phyloP scores from a whole-genome alignment of 23 tunicate species.

The Trididemnum clinides region DNA sequence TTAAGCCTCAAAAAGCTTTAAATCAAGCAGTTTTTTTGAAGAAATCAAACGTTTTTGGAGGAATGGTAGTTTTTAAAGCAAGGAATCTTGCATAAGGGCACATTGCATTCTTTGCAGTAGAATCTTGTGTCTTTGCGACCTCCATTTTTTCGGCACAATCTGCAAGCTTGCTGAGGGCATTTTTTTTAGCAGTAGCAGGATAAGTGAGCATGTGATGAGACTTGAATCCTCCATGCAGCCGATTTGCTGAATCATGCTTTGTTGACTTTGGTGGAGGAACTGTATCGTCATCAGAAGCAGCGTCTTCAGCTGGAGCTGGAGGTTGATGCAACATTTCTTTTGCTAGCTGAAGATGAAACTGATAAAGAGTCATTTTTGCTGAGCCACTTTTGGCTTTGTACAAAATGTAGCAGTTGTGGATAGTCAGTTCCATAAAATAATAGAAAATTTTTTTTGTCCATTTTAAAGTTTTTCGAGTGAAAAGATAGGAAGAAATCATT shows the following conservation, averaged over 20 bases:
- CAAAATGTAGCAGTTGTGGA: constrained; percentile 43
- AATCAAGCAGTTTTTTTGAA: constrained; percentile 13
- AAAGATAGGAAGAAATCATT: constrained; percentile 37
- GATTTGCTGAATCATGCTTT: constrained; percentile 5
- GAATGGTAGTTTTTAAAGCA: constrained; percentile 12
- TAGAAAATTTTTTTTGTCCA: constrained; percentile 31
- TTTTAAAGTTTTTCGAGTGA: constrained; percentile 32
- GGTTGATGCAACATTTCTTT: constrained; percentile 1
- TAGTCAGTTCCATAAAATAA: constrained; percentile 22
- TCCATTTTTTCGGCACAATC: not conserved
- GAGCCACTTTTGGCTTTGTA: constrained; percentile 14
- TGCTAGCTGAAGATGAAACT: constrained; percentile 11
- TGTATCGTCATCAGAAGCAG: not conserved
- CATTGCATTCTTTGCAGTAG: constrained; percentile 28
- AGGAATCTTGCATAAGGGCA: not conserved
- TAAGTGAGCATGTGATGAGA: constrained; percentile 1
- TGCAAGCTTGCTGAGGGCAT: constrained; percentile 9
- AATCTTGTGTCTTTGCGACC: constrained; percentile 7
- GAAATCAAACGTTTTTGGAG: constrained; percentile 8
- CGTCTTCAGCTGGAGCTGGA: not conserved
- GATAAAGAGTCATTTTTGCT: not conserved
- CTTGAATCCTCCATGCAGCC: constrained; percentile 27
- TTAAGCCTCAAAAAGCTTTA: constrained; percentile 7
- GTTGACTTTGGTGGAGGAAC: constrained; percentile 1
- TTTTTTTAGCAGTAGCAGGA: constrained; percentile 32